Evolutionary conservation across 2,888 invertebrate genomes (phyloP).

Genomic region (Clunio marinus): DNA sequence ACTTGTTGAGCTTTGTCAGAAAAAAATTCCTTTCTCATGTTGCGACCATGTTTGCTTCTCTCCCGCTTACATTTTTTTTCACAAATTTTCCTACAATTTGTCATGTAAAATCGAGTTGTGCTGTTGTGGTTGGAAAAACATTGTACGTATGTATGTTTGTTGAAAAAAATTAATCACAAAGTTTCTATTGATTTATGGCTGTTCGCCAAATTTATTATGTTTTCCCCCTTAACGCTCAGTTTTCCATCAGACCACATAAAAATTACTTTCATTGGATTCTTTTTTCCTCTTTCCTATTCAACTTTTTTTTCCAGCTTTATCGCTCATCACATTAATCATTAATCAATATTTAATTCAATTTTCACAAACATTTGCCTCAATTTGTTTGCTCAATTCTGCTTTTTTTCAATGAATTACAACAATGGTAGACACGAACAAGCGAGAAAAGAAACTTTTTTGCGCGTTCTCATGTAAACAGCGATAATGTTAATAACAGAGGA

Average conservation of each 20-base stretch:
- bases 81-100: conserved; percentile 8
- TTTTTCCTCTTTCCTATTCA: neutral
- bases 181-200: conserved; percentile 8
- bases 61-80: neutral
- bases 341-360: conserved; percentile 9
- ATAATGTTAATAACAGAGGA: neutral
- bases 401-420: neutral
- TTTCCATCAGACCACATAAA: neutral
- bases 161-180: conserved; percentile 4
- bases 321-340: neutral
- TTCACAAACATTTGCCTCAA: conserved; percentile 18
- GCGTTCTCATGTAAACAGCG: neutral
- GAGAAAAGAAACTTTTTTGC: neutral
- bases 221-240: neutral
- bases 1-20: neutral
- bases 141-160: neutral
- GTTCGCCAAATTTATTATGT: neutral
- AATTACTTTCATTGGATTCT: neutral
- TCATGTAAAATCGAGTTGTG: neutral
- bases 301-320: neutral
- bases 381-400: neutral
- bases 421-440: neutral
- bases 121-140: too few relatives aligned
- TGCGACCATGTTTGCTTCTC: too few relatives aligned
- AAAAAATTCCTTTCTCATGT: too few relatives aligned